Base-by-base conservation (phyloP, 1,140 invertebrate species). In the Solen grandis region DNA sequence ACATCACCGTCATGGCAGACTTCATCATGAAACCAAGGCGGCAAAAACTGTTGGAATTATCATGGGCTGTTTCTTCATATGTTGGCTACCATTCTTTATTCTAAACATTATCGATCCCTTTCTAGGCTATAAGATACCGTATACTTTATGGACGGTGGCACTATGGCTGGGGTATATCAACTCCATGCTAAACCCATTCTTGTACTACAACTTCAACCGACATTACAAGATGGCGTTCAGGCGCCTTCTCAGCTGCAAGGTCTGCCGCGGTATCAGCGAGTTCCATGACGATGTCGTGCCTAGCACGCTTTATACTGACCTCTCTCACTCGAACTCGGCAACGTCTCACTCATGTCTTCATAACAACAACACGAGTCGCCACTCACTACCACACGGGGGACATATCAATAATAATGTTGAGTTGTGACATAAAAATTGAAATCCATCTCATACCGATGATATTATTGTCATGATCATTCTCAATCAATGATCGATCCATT, bases 161-260 rank as follows among this genome's bases (percentile, higher is more conserved):
- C 41, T 91, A 46, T 91, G 90, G 90, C 79, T 91, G 31, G 90
- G 99, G 75, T 99, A 99, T 92, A 98, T 97, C 66, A 99, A 99
- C 92, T 98, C 97, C 38, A 96, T 97, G 54, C 97, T 99, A 93
- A 99, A 99, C 93, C 92, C 92, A 10, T 88, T 92, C 70, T 84
- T 93, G 13, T 99, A 98, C 90, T 97, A 97, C 8, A 94, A 97
- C 59, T 98, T 98, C 92, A 97, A 96, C 86, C 96, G 96, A 90
- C 97, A 97, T 91, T 99, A 98, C 91, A 94, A 97, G 82, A 96
- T 95, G 87, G 97, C 97, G 19, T 98, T 98, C 94, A 83, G 83
- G 50, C 82, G 89, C 31, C 66, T 92, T 41, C 84, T 92, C 14
- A 84, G 75, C 2, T 90, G 88, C 55, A 86, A 89, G 50, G 82